Base-by-base conservation (phyloP, 2,888 invertebrate genomes). In the Scaeva pyrastri region DNA sequence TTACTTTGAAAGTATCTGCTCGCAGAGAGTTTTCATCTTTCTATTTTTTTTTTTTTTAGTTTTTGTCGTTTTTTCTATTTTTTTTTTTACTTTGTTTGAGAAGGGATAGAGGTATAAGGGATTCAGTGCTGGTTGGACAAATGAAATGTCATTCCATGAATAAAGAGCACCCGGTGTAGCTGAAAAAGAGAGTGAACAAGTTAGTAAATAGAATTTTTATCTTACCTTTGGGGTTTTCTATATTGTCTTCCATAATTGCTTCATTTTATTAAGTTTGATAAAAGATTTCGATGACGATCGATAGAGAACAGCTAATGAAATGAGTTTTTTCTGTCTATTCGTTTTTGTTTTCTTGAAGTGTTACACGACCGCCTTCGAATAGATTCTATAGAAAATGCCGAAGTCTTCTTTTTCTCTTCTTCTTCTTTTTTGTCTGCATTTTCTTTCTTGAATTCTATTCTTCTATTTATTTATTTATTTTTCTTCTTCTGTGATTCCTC, bases 181-280 rank as follows among this genome's bases (percentile, higher is more conserved):
- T 86, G 86, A 82, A 86, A 86, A 74, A 86, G 64, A 85, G 68
- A 82, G 11, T 78, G 56, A 86, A 86, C 73, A 77, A 82, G 82
- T 86, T 86, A 86, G 82, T 82, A 74, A 82, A 78, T 71, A 74
- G 50, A 70, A 71, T 74, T 77, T 74, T 31, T 58, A 64, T 82
- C 86, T 82, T 86, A 82, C 81, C 86, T 82, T 86, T 60, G 0
- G 4, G 36, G 21, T 11, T 39, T 43, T 48, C 8, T 11, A 62
- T 43, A 43, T 60, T 75, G 26, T 62, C 62, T 19, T 66, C 48
- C 64, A 48, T 31, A 8, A 26, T 64, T 31, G 64, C 64, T 72
- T 43, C 45, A 62, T 43, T 66, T 19, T 48, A 36, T 73, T 70
- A 31, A 12, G 19, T 39, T 21, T 26, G 36, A 11, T 72, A 19